Percentiles rank a stretch among this genome's conserved stretches.
Evolutionary conservation across 92 coral and sea anemone genomes (phyloP).

Genomic region (Phenganax stokvisi): DNA sequence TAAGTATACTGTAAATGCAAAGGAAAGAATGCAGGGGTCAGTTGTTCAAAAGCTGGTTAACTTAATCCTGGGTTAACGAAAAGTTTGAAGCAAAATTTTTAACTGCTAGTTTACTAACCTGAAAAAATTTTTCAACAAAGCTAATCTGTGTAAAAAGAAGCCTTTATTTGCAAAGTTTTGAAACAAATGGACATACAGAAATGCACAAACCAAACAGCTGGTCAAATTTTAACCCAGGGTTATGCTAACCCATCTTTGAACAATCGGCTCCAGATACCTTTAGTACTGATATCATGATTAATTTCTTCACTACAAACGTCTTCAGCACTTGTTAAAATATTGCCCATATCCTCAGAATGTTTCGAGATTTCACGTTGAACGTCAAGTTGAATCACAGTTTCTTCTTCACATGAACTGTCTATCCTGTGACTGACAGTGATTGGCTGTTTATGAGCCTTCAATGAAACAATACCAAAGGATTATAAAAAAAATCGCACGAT

Average conservation of each 20-base stretch:
- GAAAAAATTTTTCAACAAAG: too few relatives aligned
- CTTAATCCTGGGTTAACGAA: too few relatives aligned
- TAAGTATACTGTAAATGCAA: too few relatives aligned
- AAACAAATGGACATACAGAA: too few relatives aligned
- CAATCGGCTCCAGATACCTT: not conserved
- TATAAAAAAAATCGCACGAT: not conserved
- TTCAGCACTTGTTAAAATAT: slow-evolving; percentile 16
- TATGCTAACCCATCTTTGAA: not conserved
- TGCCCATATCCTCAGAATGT: slow-evolving; percentile 13
- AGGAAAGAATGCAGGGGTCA: too few relatives aligned
- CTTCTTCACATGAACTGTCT: slow-evolving; percentile 10
- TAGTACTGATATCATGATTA: not conserved
- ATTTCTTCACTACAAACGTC: slow-evolving; percentile 1
- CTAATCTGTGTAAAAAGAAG: too few relatives aligned
- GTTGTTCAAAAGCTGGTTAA: too few relatives aligned
- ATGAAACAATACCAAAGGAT: not conserved
- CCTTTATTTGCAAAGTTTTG: too few relatives aligned
- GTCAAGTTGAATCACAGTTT: slow-evolving; percentile 3
- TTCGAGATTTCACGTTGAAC: not conserved
- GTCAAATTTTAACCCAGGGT: not conserved
- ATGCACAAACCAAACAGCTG: too few relatives aligned
- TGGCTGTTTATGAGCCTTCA: not conserved
- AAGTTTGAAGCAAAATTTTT: too few relatives aligned
- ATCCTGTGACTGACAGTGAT: not conserved
- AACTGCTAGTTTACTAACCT: too few relatives aligned